These are phyloP conservation scores for Hypotaenidia okinawae DNA, from an alignment of 2,797 vertebrate species.

Conservation along the genomic window DNA sequence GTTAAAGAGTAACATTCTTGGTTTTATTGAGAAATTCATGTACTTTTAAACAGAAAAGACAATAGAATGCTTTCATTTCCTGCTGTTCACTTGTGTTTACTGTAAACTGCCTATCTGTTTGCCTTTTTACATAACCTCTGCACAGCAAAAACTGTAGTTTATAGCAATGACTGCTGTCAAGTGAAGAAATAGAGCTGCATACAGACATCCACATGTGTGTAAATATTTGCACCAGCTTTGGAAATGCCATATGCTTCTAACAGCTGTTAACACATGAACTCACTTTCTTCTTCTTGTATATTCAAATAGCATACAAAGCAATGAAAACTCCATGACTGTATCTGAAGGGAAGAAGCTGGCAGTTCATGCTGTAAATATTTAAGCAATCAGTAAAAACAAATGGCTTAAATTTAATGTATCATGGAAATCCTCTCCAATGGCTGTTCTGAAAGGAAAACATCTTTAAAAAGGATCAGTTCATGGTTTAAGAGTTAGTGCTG, in stretches of 20 bases:
- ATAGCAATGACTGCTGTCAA: background rate
- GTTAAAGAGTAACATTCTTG: background rate
- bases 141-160: background rate
- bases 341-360: conserved; percentile 21
- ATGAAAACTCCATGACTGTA: background rate
- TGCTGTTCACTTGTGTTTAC: background rate
- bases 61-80: background rate
- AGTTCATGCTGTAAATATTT: conserved; percentile 19
- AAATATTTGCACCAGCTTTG: conserved; percentile 27
- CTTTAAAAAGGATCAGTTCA: background rate
- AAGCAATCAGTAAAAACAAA: conserved; percentile 23
- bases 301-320: background rate
- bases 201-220: background rate
- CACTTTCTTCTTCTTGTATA: background rate
- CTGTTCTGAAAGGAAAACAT: background rate
- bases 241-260: conserved; percentile 35
- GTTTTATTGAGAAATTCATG: background rate
- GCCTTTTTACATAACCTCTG: background rate
- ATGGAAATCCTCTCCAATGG: background rate
- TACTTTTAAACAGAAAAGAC: background rate
- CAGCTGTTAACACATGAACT: background rate
- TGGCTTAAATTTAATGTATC: background rate
- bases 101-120: background rate
- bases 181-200: background rate
- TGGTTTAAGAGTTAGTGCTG: background rate